Evolutionary conservation across 2,888 invertebrate species (phyloP).

Genomic region (Oxystoma pomonae): DNA sequence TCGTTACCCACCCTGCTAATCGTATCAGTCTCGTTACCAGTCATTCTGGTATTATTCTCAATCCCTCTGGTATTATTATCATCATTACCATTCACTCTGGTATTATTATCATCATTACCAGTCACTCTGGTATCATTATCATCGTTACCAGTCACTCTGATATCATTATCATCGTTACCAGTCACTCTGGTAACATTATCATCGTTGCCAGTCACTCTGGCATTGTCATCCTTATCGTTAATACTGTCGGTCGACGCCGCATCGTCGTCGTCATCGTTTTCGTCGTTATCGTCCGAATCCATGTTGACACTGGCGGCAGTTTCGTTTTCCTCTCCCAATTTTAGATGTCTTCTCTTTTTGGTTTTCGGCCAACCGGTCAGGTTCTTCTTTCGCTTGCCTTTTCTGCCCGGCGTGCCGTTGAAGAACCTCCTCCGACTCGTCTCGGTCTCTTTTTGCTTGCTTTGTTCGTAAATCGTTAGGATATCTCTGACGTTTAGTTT

Average conservation of each 20-base stretch:
- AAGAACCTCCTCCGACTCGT: conserved; percentile 26
- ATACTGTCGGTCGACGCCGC: conserved; percentile 28
- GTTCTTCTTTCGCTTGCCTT: conserved; percentile 64
- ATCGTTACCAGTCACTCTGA: too few species aligned
- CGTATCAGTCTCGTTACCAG: conserved; percentile 5
- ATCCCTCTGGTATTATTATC: conserved; percentile 21
- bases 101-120: conserved; percentile 19
- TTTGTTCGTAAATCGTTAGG: conserved; percentile 46
- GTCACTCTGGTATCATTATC: conserved; percentile 16
- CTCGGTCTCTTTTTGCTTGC: conserved; percentile 40
- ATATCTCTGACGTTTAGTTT: conserved; percentile 39
- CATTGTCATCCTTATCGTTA: conserved; percentile 25
- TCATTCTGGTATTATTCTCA: conserved; percentile 30
- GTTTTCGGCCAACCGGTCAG: conserved; percentile 77
- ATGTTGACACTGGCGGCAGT: conserved; percentile 34
- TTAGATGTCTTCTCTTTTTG: conserved; percentile 43
- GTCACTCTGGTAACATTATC: conserved; percentile 26
- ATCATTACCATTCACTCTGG: conserved; percentile 17
- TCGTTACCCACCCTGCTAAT: conserved; percentile 37
- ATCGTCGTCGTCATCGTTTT: conserved; percentile 25
- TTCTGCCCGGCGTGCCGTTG: conserved; percentile 36
- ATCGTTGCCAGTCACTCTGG: conserved; percentile 23
- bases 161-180: conserved; percentile 27
- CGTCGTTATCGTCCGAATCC: conserved; percentile 28
- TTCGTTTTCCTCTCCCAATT: conserved; percentile 34